These are phyloP conservation scores for Cololabis saira DNA, from an alignment of 2,113 vertebrate species.

Conservation along the genomic window DNA sequence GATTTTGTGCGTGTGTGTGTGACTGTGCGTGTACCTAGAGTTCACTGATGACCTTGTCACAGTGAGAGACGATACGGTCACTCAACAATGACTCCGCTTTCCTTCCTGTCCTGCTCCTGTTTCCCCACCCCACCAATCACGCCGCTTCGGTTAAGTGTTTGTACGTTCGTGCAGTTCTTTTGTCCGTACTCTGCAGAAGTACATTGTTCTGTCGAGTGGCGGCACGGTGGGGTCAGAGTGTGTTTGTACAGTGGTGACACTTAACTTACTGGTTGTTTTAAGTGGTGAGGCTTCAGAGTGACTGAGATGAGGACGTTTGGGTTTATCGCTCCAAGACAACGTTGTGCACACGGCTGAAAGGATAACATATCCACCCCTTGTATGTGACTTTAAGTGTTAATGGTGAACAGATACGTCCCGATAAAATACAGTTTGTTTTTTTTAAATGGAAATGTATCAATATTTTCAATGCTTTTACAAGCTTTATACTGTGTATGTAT, in stretches of 20 bases:
- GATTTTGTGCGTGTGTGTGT: slow-evolving; percentile 9
- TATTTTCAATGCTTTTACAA: too few species aligned
- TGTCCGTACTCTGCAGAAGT: slow-evolving; percentile 50
- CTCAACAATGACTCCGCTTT: slow-evolving; percentile 78
- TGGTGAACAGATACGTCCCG: neutral
- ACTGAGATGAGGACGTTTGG: slow-evolving; percentile 12
- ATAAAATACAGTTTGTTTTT: neutral
- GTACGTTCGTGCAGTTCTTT: slow-evolving; percentile 59
- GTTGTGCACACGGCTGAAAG: slow-evolving; percentile 19
- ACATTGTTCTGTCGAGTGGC: slow-evolving; percentile 73
- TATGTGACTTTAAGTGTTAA: neutral
- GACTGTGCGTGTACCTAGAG: slow-evolving; percentile 47
- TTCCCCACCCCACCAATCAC: slow-evolving; percentile 69
- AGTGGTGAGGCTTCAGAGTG: slow-evolving; percentile 24
- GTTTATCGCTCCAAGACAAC: slow-evolving; percentile 3
- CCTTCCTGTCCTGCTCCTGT: slow-evolving; percentile 77
- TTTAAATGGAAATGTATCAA: too few species aligned
- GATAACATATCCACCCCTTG: slow-evolving; percentile 16
- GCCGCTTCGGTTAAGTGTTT: slow-evolving; percentile 50
- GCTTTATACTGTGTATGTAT: too few species aligned
- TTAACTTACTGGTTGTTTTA: slow-evolving; percentile 33
- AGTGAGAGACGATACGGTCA: slow-evolving; percentile 73
- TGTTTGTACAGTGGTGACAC: slow-evolving; percentile 73
- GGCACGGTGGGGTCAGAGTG: slow-evolving; percentile 68
- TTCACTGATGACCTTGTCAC: slow-evolving; percentile 70